phyloP scores from a whole-genome alignment of 2,797 vertebrate species.

The Chaetodon trifasciatus region DNA sequence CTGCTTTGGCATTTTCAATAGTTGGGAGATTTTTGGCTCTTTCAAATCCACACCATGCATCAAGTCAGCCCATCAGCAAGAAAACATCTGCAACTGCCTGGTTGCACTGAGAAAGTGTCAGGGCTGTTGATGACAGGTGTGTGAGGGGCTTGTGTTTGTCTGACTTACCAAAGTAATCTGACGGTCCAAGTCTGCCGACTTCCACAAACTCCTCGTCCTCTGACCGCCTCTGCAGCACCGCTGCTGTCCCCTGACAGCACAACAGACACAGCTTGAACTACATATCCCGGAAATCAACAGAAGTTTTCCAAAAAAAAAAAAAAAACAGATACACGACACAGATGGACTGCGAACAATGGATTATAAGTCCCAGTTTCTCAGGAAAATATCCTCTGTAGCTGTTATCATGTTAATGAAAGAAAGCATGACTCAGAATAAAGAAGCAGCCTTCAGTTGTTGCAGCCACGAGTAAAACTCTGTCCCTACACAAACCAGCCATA shows the following conservation, averaged over 20 bases:
- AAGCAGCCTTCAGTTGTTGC: neutral
- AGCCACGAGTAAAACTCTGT: too few relatives aligned
- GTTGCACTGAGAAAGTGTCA: neutral
- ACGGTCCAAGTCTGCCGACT: constrained; percentile 92
- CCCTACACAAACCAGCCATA: too few relatives aligned
- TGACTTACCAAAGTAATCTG: constrained; percentile 92
- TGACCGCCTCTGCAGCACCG: constrained; percentile 92
- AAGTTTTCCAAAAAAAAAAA: neutral
- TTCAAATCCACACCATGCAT: neutral
- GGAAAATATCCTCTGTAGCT: neutral
- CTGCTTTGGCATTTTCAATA: neutral
- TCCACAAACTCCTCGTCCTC: constrained; percentile 94
- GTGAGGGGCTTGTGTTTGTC: neutral
- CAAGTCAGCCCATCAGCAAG: neutral
- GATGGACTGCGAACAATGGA: neutral
- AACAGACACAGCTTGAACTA: neutral
- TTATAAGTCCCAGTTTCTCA: neutral
- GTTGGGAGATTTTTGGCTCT: neutral
- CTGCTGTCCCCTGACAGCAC: constrained; percentile 88
- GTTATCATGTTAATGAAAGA: neutral
- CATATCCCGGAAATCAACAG: constrained; percentile 6
- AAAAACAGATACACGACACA: neutral
- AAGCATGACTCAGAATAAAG: neutral
- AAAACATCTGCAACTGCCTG: neutral
- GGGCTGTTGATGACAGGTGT: neutral